These are phyloP conservation scores for Apteryx mantelli DNA, from an alignment of 2,113 vertebrate genomes.

Conservation along the genomic window DNA sequence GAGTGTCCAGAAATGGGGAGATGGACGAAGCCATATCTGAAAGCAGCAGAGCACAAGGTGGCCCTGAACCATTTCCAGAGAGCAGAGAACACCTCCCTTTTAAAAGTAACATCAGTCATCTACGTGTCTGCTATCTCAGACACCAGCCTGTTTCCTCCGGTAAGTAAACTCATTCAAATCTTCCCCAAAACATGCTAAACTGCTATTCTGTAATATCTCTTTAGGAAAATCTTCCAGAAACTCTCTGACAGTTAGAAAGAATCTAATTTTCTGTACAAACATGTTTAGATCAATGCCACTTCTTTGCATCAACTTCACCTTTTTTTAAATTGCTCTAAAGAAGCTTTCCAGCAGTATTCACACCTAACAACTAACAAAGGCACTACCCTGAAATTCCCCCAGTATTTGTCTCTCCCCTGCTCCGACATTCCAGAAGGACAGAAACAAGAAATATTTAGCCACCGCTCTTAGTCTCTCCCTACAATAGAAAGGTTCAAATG, in stretches of 20 bases:
- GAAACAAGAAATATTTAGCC: slow-evolving; percentile 42
- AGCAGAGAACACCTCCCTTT: neutral
- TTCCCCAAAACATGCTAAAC: neutral
- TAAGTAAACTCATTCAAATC: neutral
- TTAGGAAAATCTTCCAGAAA: neutral
- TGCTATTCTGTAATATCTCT: neutral
- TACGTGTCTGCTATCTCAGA: neutral
- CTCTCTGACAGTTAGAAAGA: neutral
- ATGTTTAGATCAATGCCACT: neutral
- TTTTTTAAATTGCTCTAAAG: neutral
- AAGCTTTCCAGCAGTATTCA: neutral
- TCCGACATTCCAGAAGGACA: slow-evolving; percentile 13
- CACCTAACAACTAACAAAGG: neutral
- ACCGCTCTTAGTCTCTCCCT: neutral
- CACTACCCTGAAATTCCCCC: neutral
- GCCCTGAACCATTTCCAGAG: neutral
- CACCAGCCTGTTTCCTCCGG: neutral
- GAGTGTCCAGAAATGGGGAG: neutral
- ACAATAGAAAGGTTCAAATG: neutral
- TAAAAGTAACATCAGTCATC: neutral
- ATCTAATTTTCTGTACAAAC: neutral
- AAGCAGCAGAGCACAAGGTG: neutral
- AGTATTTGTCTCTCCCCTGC: slow-evolving; percentile 4
- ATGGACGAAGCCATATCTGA: neutral
- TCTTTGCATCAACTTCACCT: neutral